Conservation (phyloP, 2,888 invertebrate species). For the Zygogramma bicolorata region DNA sequence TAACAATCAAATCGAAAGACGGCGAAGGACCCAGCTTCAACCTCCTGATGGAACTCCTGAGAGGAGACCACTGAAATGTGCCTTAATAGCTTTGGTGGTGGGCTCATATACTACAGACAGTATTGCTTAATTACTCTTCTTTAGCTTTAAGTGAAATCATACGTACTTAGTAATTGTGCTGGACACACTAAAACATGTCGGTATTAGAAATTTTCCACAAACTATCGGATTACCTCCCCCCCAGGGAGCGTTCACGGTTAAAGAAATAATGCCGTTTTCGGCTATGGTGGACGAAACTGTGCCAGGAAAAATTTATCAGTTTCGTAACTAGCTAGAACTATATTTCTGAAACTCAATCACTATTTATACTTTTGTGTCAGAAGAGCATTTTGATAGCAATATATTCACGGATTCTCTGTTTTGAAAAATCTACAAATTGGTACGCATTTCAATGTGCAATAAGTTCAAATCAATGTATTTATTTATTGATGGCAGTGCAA, state of each 20-base stretch:
- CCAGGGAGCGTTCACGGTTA: neutral
- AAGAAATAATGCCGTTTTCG: neutral
- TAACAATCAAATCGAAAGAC: slow-evolving; percentile 87
- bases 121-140: slow-evolving; percentile 60
- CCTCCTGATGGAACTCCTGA: slow-evolving; percentile 92
- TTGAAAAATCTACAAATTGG: too few relatives aligned
- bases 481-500: too few relatives aligned
- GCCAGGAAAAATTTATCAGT: neutral
- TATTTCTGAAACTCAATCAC: too few relatives aligned
- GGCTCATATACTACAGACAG: slow-evolving; percentile 63
- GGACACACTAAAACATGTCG: slow-evolving; percentile 44
- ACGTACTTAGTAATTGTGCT: slow-evolving; percentile 61
- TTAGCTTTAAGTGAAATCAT: slow-evolving; percentile 63
- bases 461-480: too few relatives aligned
- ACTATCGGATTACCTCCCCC: slow-evolving; percentile 12
- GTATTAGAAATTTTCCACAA: slow-evolving; percentile 32
- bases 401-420: too few relatives aligned
- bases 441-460: too few relatives aligned
- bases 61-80: slow-evolving; percentile 85
- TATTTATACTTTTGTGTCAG: too few relatives aligned
- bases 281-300: neutral
- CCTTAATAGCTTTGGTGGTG: slow-evolving; percentile 65
- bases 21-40: slow-evolving; percentile 93
- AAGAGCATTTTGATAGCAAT: too few relatives aligned
- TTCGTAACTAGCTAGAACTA: too few relatives aligned